phyloP scores from a whole-genome alignment of 2,888 invertebrate species.

The Cryptophagus acutangulus region DNA sequence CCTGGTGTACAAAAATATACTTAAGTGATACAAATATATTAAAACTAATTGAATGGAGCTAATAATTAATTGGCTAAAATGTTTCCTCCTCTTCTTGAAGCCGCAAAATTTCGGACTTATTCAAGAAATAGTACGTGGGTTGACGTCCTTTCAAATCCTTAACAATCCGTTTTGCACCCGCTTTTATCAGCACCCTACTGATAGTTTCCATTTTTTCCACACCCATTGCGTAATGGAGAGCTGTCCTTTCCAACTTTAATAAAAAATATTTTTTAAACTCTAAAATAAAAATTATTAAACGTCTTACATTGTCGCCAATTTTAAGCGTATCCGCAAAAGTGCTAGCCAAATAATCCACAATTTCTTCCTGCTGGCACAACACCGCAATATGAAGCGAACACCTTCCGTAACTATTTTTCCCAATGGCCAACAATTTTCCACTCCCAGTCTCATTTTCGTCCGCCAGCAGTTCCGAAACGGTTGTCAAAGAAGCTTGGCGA shows the following conservation, averaged over 20 bases:
- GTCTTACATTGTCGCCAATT: constrained; percentile 78
- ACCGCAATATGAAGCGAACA: constrained; percentile 84
- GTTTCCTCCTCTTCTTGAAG: constrained; percentile 80
- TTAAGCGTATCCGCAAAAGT: constrained; percentile 68
- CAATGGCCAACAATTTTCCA: constrained; percentile 53
- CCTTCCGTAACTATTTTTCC: constrained; percentile 67
- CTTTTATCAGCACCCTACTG: constrained; percentile 73
- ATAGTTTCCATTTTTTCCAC: constrained; percentile 77
- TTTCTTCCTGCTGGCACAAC: constrained; percentile 73
- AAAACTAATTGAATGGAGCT: no score
- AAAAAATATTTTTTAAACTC: constrained; percentile 7
- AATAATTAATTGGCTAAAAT: constrained; percentile 50
- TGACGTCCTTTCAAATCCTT: constrained; percentile 87
- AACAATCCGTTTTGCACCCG: constrained; percentile 75
- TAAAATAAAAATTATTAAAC: neutral
- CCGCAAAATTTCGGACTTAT: constrained; percentile 79
- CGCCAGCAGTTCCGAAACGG: constrained; percentile 55
- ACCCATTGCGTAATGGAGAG: constrained; percentile 88
- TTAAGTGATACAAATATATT: no score
- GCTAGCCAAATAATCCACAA: constrained; percentile 71
- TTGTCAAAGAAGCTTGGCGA: constrained; percentile 57
- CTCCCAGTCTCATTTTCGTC: constrained; percentile 52
- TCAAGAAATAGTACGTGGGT: constrained; percentile 89
- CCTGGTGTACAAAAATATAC: no score
- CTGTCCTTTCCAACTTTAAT: constrained; percentile 76